Evolutionary conservation across 2,888 invertebrate species (phyloP), one percentile per base, ranked within the genome.

Genomic region (Mactromeris polynyma): DNA sequence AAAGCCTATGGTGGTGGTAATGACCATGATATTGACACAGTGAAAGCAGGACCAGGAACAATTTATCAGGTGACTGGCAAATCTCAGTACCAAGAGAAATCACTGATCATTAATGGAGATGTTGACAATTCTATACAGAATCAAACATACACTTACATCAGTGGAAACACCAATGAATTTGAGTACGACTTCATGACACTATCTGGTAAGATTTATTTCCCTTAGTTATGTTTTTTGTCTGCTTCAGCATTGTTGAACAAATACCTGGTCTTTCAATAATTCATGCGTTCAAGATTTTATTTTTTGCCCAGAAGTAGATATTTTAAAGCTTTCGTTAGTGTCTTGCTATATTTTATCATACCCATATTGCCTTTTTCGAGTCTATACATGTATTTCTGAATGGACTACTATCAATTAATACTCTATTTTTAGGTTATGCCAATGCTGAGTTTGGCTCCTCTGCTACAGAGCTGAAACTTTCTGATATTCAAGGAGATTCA

Each of bases 21-120:
- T 83, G 92, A 90, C 36, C 78, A 90, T 31, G 87, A 91, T 33
- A 46, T 90, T 31, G 88, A 88, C 19, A 92, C 93, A 17, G 88
- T 94, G 14, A 94, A 93, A 80, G 95, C 94, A 42, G 95, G 95
- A 26, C 93, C 95, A 6, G 95, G 95, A 36, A 94, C 95, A 33
- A 88, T 95, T 31, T 95, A 94, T 83, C 86, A 94, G 19, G 64
- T 89, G 31, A 92, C 93, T 69, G 92, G 91, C 26, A 83, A 86
- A 33, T 84, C 82, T 14, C 89, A 89, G n/a, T 88, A 89, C 33
- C 85, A 92, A 14, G 81, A 82, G 17, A 86, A 91, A 40, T 83
- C 88, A 11, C 88, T 95, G 33, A 81, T 83, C 19, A 89, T 94
- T 21, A 78, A 36, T 42, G 95, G 94, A 21, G 88, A 94, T 82